A percentile compares a stretch with the other conserved stretches of the same genome.
Evolutionary conservation across 2,797 vertebrate genomes (phyloP).

Genomic region (Brachymystax lenok): DNA sequence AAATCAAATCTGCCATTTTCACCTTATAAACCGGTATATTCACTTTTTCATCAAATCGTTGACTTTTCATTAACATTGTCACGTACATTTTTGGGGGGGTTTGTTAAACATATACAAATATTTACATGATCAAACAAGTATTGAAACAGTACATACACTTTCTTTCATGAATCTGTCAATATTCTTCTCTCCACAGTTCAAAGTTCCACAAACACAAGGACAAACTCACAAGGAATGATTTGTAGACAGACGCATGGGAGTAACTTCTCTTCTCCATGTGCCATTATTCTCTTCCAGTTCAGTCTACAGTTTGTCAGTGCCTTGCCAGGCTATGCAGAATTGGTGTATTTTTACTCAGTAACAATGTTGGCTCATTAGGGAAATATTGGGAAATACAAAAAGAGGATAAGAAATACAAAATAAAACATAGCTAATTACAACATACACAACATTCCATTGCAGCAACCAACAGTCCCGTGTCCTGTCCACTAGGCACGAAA

Average conservation of each 20-base stretch:
- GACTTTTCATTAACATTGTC: constrained; percentile 34
- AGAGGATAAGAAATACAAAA: constrained; percentile 1
- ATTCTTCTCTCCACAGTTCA: neutral
- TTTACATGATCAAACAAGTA: constrained; percentile 41
- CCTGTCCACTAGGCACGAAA: neutral
- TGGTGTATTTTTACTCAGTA: neutral
- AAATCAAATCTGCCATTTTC: constrained; percentile 25
- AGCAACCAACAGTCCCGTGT: neutral
- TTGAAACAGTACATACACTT: constrained; percentile 43
- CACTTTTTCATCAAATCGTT: constrained; percentile 33
- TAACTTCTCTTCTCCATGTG: too few species aligned
- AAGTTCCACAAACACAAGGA: constrained; percentile 59
- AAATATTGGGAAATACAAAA: neutral
- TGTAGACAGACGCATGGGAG: neutral
- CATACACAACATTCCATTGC: neutral
- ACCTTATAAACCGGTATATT: constrained; percentile 35
- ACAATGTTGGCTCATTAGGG: neutral
- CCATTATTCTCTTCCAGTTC: neutral
- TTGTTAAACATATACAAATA: constrained; percentile 31
- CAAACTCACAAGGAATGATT: neutral
- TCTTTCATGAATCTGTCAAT: constrained; percentile 17
- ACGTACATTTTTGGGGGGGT: constrained; percentile 11
- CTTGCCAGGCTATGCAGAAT: neutral
- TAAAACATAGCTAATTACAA: neutral
- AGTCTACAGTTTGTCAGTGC: neutral